Evolutionary conservation across 2,797 vertebrate species (phyloP), one percentile per base, ranked within the genome.

Genomic region (Typhlichthys eigenmanni): DNA sequence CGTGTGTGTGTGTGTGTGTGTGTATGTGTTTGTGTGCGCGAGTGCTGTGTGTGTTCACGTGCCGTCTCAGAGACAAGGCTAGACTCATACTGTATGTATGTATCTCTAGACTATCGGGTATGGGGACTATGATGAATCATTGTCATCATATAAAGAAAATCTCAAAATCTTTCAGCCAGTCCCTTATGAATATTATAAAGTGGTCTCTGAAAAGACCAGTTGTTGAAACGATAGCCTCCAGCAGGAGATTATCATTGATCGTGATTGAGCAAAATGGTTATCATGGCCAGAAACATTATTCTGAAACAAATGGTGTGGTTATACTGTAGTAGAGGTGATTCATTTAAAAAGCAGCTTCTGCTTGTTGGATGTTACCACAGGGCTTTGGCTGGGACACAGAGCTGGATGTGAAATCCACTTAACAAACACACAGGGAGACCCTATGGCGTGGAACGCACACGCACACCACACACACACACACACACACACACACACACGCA

Each of bases 61-160:
- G 55, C 58, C 47, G 66, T 63, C 60, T 60, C 14, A 0, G 58
- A 78, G 70, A 79, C 16, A 0, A 60, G 67, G 68, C 61, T 19
- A 80, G 68, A 80, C 80, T 80, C 82, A 72, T 73, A 52, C 54
- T 17, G 16, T 17, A 17, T 17, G 16, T 46, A 79, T 81, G 75
- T 58, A 85, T 82, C 58, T 54, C 62, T 24, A 85, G 86, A 89
- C 85, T 72, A 83, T 72, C 85, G 78, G 82, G 76, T 84, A 76
- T 38, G 13, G 61, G 65, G 78, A 80, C 76, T 12, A 53, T 83
- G 87, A 88, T 78, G 34, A 58, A 85, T 55, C 24, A 62, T 82
- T 85, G 83, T 79, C 83, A 72, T 62, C 74, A 67, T 72, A n/a
- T 79, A 78, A 58, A 50, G 86, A 82, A 81, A 77, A 47, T 62